phyloP scores from a whole-genome alignment of 2,113 vertebrate genomes.

The Cnemophilus loriae region DNA sequence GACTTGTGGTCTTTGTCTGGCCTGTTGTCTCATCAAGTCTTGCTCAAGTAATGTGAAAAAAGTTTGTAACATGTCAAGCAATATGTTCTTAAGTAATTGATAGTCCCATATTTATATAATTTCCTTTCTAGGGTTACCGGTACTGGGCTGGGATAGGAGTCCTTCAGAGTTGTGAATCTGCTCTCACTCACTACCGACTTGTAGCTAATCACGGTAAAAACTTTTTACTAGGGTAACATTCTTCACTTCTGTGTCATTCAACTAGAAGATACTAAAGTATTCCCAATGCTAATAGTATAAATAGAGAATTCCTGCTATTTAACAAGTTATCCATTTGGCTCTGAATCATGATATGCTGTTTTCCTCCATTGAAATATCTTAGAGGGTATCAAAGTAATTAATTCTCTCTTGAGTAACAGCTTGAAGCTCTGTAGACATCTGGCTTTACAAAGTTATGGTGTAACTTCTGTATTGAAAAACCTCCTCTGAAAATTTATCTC shows the following conservation, averaged over 20 bases:
- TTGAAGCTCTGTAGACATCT: background rate
- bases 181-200: slow-evolving; percentile 92
- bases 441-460: background rate
- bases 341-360: background rate
- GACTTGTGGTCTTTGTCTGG: background rate
- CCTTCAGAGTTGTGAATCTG: slow-evolving; percentile 96
- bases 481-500: background rate
- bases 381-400: background rate
- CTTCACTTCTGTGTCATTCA: background rate
- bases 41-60: background rate
- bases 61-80: background rate
- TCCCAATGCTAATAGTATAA: background rate
- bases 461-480: background rate
- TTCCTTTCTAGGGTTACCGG: slow-evolving; percentile 85
- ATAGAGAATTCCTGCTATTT: background rate
- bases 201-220: slow-evolving; percentile 92
- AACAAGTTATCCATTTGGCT: background rate
- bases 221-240: background rate
- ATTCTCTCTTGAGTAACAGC: background rate
- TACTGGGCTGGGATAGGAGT: slow-evolving; percentile 98
- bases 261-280: background rate
- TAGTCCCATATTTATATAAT: background rate
- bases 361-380: background rate
- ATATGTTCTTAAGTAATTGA: background rate
- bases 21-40: background rate